Evolutionary conservation across 2,797 vertebrate genomes (phyloP).

Genomic region (Octomys mimax): DNA sequence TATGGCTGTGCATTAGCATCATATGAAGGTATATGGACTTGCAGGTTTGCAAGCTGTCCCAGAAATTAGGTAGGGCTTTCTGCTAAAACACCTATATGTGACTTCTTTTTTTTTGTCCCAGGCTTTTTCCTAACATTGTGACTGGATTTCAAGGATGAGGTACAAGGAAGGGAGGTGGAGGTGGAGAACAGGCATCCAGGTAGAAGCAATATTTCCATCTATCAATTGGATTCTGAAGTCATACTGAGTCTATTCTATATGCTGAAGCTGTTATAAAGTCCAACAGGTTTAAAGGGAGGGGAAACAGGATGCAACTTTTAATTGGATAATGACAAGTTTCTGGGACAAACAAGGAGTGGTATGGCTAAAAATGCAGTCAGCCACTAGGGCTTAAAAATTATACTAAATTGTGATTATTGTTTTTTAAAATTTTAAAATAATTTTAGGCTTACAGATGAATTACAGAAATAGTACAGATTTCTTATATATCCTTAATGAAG

Average conservation of each 20-base stretch:
- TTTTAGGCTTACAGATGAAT: conserved; percentile 12
- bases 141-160: neutral
- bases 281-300: conserved; percentile 36
- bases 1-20: conserved; percentile 40
- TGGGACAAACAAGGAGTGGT: neutral
- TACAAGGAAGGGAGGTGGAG: too few relatives aligned
- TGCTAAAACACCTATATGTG: neutral
- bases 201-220: neutral
- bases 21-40: neutral
- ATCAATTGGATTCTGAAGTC: neutral
- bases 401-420: neutral
- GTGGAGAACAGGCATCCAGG: neutral
- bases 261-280: neutral
- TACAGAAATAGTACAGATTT: conserved; percentile 16
- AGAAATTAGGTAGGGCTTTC: conserved; percentile 1
- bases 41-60: neutral
- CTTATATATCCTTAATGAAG: neutral
- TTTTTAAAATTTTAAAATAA: conserved; percentile 60
- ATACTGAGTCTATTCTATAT: neutral
- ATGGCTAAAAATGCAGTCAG: conserved; percentile 21
- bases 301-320: neutral
- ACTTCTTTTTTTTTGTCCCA: conserved; percentile 14
- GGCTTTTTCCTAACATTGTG: conserved; percentile 33
- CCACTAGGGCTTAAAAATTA: conserved; percentile 18
- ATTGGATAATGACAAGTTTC: neutral